Evolutionary conservation across 2,113 vertebrate species (phyloP).

Genomic region (Micronycteris hirsuta): DNA sequence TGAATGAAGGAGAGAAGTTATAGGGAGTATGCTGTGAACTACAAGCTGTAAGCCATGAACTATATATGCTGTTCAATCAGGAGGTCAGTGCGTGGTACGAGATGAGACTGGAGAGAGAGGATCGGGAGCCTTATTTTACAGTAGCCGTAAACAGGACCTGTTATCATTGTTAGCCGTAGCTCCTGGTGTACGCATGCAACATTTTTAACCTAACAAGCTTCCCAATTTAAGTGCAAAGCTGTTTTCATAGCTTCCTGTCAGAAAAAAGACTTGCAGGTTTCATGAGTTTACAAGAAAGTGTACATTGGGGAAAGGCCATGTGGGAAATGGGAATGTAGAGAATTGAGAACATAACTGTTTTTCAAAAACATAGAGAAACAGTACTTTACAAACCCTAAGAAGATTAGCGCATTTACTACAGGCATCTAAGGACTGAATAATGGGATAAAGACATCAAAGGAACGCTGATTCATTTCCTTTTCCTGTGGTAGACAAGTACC

Average conservation of each 20-base stretch:
- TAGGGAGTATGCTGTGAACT: neutral
- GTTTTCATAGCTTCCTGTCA: neutral
- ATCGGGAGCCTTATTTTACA: neutral
- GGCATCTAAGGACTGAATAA: neutral
- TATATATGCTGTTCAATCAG: neutral
- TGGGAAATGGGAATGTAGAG: neutral
- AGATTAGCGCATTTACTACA: neutral
- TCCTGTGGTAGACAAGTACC: neutral
- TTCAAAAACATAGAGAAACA: neutral
- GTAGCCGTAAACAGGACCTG: neutral
- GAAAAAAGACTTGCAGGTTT: neutral
- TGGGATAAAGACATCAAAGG: neutral
- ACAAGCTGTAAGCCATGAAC: neutral
- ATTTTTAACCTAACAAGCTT: neutral
- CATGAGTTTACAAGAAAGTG: neutral
- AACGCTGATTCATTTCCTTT: neutral
- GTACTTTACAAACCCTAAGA: neutral
- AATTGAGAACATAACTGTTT: neutral
- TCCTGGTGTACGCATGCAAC: neutral
- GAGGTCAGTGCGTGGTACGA: neutral
- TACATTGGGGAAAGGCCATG: neutral
- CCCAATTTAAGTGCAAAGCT: neutral
- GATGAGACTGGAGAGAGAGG: neutral
- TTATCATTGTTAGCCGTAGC: neutral
- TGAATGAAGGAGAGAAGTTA: neutral